Evolutionary conservation across 2,113 vertebrate genomes (phyloP).

Genomic region (Chlorodrepanis virens): DNA sequence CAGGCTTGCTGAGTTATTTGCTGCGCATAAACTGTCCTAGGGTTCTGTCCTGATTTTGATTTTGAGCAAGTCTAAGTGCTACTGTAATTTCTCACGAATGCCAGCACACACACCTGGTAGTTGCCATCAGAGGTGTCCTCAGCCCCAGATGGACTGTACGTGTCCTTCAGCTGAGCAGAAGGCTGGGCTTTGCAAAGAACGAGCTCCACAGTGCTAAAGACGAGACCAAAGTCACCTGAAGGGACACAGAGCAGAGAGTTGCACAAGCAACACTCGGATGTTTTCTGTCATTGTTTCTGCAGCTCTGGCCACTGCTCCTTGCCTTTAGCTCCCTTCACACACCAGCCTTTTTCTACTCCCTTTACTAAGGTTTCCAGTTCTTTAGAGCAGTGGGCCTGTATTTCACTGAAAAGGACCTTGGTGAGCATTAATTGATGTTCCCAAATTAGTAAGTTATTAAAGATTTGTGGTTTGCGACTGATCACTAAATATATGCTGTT

Average conservation of each 20-base stretch:
- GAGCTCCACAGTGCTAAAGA: background rate
- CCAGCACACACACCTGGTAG: background rate
- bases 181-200: background rate
- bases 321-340: background rate
- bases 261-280: background rate
- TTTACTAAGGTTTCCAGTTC: background rate
- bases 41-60: background rate
- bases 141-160: background rate
- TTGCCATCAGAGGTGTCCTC: background rate
- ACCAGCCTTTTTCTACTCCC: background rate
- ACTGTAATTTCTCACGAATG: background rate
- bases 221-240: background rate
- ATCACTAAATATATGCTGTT: background rate
- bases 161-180: background rate
- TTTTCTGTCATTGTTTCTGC: background rate
- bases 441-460: background rate
- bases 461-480: background rate
- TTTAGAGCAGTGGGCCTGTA: background rate
- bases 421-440: background rate
- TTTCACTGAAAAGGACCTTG: background rate
- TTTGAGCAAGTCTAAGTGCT: background rate
- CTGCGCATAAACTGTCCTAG: background rate
- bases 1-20: constrained; percentile 7
- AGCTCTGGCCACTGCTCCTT: background rate
- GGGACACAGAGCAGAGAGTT: background rate